Percentiles rank a stretch among this genome's conserved stretches.
These are phyloP conservation scores for Penaeus chinensis DNA, from an alignment of 1,140 invertebrate species.

Conservation along the genomic window DNA sequence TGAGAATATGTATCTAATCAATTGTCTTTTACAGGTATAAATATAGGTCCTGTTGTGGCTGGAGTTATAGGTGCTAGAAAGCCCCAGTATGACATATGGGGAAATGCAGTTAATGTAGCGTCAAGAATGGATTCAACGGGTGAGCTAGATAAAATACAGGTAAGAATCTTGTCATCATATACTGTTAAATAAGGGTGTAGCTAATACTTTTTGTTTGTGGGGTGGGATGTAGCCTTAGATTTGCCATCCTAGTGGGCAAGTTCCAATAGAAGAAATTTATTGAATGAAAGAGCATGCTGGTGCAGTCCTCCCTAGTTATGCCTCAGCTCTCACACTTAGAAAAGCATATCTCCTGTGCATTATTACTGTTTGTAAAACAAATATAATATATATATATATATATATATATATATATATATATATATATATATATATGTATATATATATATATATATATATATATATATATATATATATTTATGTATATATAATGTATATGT, in stretches of 20 bases:
- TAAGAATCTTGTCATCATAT: conserved; percentile 66
- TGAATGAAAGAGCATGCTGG: too few species aligned
- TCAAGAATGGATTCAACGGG: conserved; percentile 81
- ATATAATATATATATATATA: conserved; percentile 42
- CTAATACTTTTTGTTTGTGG: too few species aligned
- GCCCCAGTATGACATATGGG: conserved; percentile 93
- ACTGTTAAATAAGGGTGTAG: neutral
- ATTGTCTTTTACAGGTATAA: conserved; percentile 79
- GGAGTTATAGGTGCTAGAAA: conserved; percentile 95
- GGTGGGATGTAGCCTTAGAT: too few species aligned
- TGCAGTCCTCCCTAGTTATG: too few species aligned
- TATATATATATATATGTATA: conserved; percentile 47
- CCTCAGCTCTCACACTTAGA: too few species aligned
- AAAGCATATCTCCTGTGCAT: too few species aligned
- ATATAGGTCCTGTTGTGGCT: conserved; percentile 93
- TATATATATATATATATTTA: conserved; percentile 12
- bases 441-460: conserved; percentile 50
- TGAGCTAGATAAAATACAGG: conserved; percentile 84
- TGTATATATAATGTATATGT: conserved; percentile 43
- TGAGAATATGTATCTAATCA: neutral
- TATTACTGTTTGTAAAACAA: too few species aligned
- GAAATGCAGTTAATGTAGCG: conserved; percentile 93
- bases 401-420: conserved; percentile 49
- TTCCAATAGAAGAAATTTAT: too few species aligned
- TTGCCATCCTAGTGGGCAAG: too few species aligned